A percentile compares a stretch with the other conserved stretches of the same genome.
Evolutionary conservation across 2,888 invertebrate species (phyloP).

Genomic region (Folsomia candida): DNA sequence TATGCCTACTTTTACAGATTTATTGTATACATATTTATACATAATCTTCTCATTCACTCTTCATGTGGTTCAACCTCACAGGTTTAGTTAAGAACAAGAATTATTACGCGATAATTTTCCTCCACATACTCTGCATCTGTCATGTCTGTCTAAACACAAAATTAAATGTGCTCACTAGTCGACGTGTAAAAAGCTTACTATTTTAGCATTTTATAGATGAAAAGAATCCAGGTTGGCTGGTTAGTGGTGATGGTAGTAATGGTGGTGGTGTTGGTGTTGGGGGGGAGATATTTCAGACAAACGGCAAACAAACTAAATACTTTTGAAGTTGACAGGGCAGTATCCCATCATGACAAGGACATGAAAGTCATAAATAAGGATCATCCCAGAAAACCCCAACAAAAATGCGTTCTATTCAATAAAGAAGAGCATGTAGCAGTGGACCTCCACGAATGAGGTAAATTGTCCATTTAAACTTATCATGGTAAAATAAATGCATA

Average conservation of each 20-base stretch:
- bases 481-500: no score
- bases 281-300: background rate
- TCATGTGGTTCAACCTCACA: no score
- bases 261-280: no score
- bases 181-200: no score
- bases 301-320: background rate
- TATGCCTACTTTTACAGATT: no score
- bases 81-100: conserved; percentile 29
- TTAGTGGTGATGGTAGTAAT: no score
- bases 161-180: background rate
- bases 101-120: conserved; percentile 44
- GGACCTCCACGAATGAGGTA: conserved; percentile 42
- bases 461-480: no score
- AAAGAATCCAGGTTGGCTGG: background rate
- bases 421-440: conserved; percentile 12
- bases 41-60: no score
- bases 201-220: background rate
- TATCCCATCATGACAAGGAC: conserved; percentile 7
- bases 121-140: background rate
- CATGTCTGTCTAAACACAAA: background rate
- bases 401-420: conserved; percentile 21
- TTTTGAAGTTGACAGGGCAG: background rate
- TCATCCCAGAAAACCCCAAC: conserved; percentile 36
- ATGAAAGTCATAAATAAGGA: conserved; percentile 47
- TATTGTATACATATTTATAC: no score